A percentile compares a stretch with the other conserved stretches of the same genome.
phyloP scores from a whole-genome alignment of 2,797 vertebrate species.

The Synanceia verrucosa region DNA sequence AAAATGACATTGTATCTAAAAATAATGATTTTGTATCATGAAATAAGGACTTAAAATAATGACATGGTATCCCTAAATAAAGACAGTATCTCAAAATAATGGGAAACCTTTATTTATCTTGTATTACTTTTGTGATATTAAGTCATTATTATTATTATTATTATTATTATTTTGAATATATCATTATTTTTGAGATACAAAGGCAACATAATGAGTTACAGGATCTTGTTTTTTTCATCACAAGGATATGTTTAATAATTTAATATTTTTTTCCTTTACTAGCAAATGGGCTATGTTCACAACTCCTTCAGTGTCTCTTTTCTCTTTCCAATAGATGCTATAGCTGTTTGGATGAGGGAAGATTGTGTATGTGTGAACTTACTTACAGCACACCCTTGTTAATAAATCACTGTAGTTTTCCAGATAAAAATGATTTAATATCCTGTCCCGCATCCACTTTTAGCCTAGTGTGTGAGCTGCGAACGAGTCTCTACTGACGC shows the following conservation, averaged over 20 bases:
- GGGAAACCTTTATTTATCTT: no score
- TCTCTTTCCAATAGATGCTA: not conserved
- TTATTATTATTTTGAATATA: no score
- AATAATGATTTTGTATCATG: not conserved
- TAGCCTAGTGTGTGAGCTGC: not conserved
- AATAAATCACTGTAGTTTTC: constrained; percentile 23
- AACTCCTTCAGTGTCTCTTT: no score
- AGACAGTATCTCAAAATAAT: not conserved
- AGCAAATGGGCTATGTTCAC: not conserved
- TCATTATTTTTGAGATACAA: no score
- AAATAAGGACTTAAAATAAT: not conserved
- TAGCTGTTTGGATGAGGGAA: not conserved
- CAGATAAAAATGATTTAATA: constrained; percentile 35
- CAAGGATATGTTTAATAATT: not conserved
- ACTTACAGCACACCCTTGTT: not conserved
- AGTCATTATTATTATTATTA: no score
- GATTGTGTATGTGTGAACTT: not conserved
- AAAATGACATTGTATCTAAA: not conserved
- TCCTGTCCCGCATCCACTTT: not conserved
- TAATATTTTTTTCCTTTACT: not conserved
- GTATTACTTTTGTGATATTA: no score
- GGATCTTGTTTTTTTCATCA: not conserved
- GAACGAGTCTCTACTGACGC: constrained; percentile 3
- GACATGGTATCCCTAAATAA: not conserved
- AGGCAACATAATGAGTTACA: not conserved